Percentiles rank a stretch among this genome's conserved stretches.
Evolutionary conservation across 2,888 invertebrate species (phyloP).

Genomic region (Philaethria dido): DNA sequence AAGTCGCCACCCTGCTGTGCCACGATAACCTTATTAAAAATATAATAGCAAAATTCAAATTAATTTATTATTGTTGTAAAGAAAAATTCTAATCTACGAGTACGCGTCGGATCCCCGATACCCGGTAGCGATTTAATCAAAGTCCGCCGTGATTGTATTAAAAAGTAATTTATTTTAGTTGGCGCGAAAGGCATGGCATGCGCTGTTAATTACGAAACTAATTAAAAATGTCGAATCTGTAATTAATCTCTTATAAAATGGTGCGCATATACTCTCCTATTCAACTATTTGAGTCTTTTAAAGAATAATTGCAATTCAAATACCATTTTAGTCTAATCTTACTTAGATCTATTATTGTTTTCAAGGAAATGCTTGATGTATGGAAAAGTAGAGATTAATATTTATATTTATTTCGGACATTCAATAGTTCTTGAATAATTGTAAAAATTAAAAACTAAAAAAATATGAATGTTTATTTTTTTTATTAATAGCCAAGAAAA

Average conservation of each 20-base stretch:
- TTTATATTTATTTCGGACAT: too few relatives aligned
- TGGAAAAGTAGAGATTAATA: too few relatives aligned
- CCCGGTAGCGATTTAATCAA: constrained; percentile 59
- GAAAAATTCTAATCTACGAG: constrained; percentile 22
- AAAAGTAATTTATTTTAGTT: constrained; percentile 80
- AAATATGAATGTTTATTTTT: too few relatives aligned
- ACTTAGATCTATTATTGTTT: too few relatives aligned
- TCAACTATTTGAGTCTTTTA: constrained; percentile 37
- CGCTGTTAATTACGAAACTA: constrained; percentile 80
- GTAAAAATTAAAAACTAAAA: too few relatives aligned
- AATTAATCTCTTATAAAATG: constrained; percentile 69
- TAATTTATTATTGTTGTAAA: background rate
- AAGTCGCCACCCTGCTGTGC: too few relatives aligned
- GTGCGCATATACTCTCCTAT: constrained; percentile 44
- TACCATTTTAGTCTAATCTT: too few relatives aligned
- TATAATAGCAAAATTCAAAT: background rate
- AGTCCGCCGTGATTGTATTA: constrained; percentile 72
- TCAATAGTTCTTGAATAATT: too few relatives aligned
- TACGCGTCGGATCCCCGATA: constrained; percentile 17
- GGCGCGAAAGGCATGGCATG: constrained; percentile 65
- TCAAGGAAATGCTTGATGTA: too few relatives aligned
- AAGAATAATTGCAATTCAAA: constrained; percentile 34
- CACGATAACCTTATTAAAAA: background rate
- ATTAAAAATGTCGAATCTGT: constrained; percentile 80
- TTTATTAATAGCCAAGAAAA: too few relatives aligned